These are phyloP conservation scores for Drosophila insularis DNA, from an alignment of 1,140 invertebrate genomes.

Conservation along the genomic window DNA sequence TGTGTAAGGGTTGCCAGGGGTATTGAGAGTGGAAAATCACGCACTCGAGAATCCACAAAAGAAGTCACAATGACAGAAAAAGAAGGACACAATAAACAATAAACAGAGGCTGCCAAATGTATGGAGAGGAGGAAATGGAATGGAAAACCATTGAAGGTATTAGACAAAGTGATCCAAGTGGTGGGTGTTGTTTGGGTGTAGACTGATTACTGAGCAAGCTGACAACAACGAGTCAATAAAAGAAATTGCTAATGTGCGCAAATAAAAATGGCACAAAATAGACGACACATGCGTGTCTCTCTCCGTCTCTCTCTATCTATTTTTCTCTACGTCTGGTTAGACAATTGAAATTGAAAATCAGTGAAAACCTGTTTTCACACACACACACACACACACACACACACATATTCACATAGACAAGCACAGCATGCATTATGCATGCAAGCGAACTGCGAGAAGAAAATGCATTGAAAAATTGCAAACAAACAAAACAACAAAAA, in stretches of 20 bases:
- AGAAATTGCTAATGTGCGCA: constrained; percentile 75
- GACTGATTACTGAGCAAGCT: constrained; percentile 32
- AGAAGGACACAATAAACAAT: constrained; percentile 20
- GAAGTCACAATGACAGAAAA: neutral
- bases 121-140: neutral
- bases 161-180: neutral
- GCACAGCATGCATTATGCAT: constrained; percentile 1
- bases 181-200: constrained; percentile 20
- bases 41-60: constrained; percentile 36
- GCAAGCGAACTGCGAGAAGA: constrained; percentile 4
- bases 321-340: constrained; percentile 28
- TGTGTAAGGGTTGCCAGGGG: neutral
- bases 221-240: constrained; percentile 57
- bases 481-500: constrained; percentile 10
- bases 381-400: constrained; percentile 57
- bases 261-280: constrained; percentile 75
- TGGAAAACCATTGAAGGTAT: neutral
- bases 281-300: constrained; percentile 11
- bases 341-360: constrained; percentile 79
- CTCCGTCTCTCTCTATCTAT: neutral
- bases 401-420: constrained; percentile 15
- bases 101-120: neutral
- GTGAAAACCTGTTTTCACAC: constrained; percentile 74
- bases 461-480: constrained; percentile 36
- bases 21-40: constrained; percentile 60